phyloP scores from a whole-genome alignment of 2,113 vertebrate genomes.

The Sciurus niger region DNA sequence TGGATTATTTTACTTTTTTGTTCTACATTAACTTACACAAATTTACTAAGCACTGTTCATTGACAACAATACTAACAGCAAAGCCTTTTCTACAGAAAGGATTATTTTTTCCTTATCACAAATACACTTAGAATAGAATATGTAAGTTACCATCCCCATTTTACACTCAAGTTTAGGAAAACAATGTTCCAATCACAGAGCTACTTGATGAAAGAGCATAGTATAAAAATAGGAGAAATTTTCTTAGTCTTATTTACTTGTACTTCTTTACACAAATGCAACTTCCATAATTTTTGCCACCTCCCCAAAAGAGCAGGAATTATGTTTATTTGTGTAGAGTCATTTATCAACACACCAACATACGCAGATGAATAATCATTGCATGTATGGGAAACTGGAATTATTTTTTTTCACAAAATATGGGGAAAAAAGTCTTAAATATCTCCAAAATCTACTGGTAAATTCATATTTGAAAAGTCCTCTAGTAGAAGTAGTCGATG shows the following conservation, averaged over 20 bases:
- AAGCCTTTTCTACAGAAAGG: not conserved
- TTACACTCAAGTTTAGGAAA: not conserved
- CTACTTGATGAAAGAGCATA: not conserved
- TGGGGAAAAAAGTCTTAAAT: not conserved
- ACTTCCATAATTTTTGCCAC: fast-evolving
- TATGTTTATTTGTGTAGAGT: not conserved
- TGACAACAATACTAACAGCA: not conserved
- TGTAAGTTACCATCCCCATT: not conserved
- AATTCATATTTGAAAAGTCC: not conserved
- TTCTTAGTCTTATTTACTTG: not conserved
- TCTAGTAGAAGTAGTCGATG: not conserved
- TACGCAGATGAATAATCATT: not conserved
- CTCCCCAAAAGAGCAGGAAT: not conserved
- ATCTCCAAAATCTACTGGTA: not conserved
- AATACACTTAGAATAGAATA: not conserved
- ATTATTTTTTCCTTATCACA: not conserved
- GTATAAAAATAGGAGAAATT: not conserved
- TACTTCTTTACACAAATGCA: not conserved
- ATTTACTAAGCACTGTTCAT: not conserved
- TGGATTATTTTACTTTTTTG: not conserved
- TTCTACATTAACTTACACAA: not conserved
- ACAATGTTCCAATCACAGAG: not conserved
- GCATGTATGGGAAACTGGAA: not conserved
- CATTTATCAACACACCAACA: not conserved
- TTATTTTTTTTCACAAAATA: not conserved